Conservation (phyloP, 2,888 invertebrate genomes). For the Catocala fraxini region DNA sequence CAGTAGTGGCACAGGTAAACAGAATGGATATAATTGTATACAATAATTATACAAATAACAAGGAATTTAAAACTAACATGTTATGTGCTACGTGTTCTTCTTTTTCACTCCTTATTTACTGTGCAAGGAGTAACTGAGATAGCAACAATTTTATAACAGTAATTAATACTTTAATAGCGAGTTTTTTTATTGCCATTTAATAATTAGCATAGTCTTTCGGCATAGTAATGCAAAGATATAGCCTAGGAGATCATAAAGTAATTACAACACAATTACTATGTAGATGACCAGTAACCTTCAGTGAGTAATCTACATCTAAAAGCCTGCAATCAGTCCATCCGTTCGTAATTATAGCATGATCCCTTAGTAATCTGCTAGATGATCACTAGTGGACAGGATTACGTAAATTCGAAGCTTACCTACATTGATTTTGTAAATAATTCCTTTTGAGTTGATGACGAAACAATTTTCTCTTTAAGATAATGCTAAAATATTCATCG, state of each 20-base stretch:
- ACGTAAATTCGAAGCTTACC: constrained; percentile 12
- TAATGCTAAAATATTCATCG: constrained; percentile 52
- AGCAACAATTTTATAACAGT: too few relatives aligned
- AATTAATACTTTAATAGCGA: too few relatives aligned
- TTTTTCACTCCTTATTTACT: too few relatives aligned
- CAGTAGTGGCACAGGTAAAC: too few relatives aligned
- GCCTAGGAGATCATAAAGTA: background rate
- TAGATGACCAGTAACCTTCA: background rate
- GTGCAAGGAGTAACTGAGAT: too few relatives aligned
- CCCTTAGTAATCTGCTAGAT: constrained; percentile 12
- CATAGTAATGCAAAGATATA: background rate
- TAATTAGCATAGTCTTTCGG: background rate
- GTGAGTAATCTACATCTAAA: constrained; percentile 14
- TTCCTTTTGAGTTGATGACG: constrained; percentile 30
- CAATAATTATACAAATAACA: too few relatives aligned
- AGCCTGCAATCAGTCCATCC: constrained; percentile 8
- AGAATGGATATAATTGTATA: too few relatives aligned
- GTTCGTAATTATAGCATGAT: constrained; percentile 22
- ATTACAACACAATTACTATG: constrained; percentile 1
- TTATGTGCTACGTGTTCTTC: too few relatives aligned
- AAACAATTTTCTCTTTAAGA: constrained; percentile 43
- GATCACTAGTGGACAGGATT: constrained; percentile 11
- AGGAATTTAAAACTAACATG: too few relatives aligned
- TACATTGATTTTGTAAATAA: constrained; percentile 39
- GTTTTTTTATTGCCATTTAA: too few relatives aligned